A percentile compares a stretch with the other conserved stretches of the same genome.
Evolutionary conservation across 2,113 vertebrate genomes (phyloP).

Genomic region (Corythoichthys haematopterus): DNA sequence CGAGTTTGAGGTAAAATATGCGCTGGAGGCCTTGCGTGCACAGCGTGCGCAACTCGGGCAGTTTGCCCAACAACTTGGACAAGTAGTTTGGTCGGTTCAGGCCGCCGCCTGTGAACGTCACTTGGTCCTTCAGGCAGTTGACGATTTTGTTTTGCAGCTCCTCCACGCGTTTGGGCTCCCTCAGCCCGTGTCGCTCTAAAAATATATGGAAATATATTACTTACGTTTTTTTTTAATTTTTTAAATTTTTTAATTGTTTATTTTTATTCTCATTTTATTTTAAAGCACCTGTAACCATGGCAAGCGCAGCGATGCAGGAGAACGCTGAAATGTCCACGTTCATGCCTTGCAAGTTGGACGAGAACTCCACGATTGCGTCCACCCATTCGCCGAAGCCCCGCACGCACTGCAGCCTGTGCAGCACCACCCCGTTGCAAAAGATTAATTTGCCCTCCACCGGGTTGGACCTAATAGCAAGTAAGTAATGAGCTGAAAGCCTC

Average conservation of each 20-base stretch:
- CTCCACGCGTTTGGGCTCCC: conserved; percentile 96
- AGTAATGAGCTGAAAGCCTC: no score
- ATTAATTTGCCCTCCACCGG: conserved; percentile 98
- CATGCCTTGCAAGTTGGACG: conserved; percentile 97
- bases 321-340: conserved; percentile 98
- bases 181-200: conserved; percentile 94
- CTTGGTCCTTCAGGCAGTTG: conserved; percentile 98
- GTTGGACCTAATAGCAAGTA: conserved; percentile 82
- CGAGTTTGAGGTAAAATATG: conserved; percentile 99
- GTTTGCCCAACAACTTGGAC: conserved; percentile 98
- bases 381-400: conserved; percentile 99
- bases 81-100: conserved; percentile 95
- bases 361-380: conserved; percentile 96
- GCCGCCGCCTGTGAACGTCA: conserved; percentile 94
- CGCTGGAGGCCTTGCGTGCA: conserved; percentile 98
- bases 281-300: conserved; percentile 97
- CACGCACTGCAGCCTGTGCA: conserved; percentile 97
- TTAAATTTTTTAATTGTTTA: neutral
- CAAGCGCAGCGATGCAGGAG: conserved; percentile 96
- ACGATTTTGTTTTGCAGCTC: conserved; percentile 99
- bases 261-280: conserved; percentile 12
- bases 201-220: conserved; percentile 4
- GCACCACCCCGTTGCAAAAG: conserved; percentile 96
- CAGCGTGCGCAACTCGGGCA: conserved; percentile 96
- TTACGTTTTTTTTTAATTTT: neutral